These are phyloP conservation scores for Sprattus sprattus DNA, from an alignment of 2,113 vertebrate species.

Conservation along the genomic window DNA sequence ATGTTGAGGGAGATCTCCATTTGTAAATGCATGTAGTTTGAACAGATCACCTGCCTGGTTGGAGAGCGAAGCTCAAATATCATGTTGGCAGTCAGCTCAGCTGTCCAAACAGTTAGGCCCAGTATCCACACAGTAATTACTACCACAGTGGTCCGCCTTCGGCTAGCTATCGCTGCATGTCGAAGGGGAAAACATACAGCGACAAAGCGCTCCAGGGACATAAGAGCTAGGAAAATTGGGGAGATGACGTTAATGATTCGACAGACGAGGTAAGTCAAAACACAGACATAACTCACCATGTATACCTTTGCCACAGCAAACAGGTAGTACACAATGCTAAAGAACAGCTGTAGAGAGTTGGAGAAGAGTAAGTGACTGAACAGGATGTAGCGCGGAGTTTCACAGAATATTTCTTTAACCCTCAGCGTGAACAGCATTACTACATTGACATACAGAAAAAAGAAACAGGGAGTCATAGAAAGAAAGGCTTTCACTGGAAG, in stretches of 20 bases:
- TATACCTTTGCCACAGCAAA: conserved; percentile 38
- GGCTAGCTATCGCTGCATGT: conserved; percentile 46
- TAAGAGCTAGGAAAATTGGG: conserved; percentile 57
- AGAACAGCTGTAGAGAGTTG: conserved; percentile 55
- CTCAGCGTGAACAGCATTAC: conserved; percentile 58
- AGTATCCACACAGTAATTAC: conserved; percentile 50
- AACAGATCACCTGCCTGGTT: not conserved
- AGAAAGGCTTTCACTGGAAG: conserved; percentile 19
- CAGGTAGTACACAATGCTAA: conserved; percentile 46
- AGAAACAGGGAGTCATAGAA: conserved; percentile 49
- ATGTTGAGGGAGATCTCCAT: not conserved
- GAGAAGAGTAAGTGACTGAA: conserved; percentile 58
- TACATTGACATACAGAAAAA: conserved; percentile 57
- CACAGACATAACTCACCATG: conserved; percentile 48
- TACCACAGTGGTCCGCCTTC: conserved; percentile 25
- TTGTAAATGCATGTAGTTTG: not conserved
- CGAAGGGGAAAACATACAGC: conserved; percentile 63
- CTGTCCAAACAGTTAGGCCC: conserved; percentile 43
- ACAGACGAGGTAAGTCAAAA: not conserved
- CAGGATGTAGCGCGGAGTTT: conserved; percentile 57
- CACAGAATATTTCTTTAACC: conserved; percentile 51
- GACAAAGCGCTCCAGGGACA: conserved; percentile 66
- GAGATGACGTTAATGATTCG: conserved; percentile 35
- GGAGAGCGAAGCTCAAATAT: not conserved
- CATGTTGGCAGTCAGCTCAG: conserved; percentile 46